These are phyloP conservation scores for Gouania willdenowi DNA, from an alignment of 2,797 vertebrate genomes.

Conservation along the genomic window DNA sequence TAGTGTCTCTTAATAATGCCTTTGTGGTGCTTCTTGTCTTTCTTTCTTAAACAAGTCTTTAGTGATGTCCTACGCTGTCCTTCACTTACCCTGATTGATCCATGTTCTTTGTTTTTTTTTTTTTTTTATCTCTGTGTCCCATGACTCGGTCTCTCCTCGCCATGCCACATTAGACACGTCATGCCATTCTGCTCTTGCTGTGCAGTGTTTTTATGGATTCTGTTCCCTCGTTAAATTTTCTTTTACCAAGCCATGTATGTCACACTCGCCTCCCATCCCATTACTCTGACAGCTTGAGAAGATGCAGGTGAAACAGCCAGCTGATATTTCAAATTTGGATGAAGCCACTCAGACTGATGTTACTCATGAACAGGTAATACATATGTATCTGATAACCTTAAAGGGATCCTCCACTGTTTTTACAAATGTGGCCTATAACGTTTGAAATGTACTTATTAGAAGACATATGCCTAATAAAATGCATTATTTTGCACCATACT, in stretches of 20 bases:
- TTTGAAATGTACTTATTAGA: too few species aligned
- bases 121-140: constrained; percentile 67
- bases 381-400: too few species aligned
- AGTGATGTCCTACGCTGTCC: constrained; percentile 42
- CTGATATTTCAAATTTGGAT: constrained; percentile 20
- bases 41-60: constrained; percentile 45
- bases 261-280: constrained; percentile 82
- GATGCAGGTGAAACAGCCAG: constrained; percentile 15
- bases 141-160: constrained; percentile 60
- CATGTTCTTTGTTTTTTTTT: constrained; percentile 46
- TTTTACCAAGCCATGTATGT: constrained; percentile 77
- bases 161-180: constrained; percentile 75
- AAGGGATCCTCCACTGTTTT: too few species aligned
- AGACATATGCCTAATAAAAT: too few species aligned
- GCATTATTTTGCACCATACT: too few species aligned
- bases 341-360: constrained; percentile 42
- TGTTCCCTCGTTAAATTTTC: constrained; percentile 78
- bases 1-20: constrained; percentile 35
- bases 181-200: constrained; percentile 76
- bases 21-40: constrained; percentile 31
- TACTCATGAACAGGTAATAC: constrained; percentile 52
- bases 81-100: constrained; percentile 64
- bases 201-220: constrained; percentile 76
- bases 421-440: too few species aligned
- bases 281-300: constrained; percentile 75